Evolutionary conservation across 2,888 invertebrate genomes (phyloP).

Genomic region (Branchipolynoe longqiensis): DNA sequence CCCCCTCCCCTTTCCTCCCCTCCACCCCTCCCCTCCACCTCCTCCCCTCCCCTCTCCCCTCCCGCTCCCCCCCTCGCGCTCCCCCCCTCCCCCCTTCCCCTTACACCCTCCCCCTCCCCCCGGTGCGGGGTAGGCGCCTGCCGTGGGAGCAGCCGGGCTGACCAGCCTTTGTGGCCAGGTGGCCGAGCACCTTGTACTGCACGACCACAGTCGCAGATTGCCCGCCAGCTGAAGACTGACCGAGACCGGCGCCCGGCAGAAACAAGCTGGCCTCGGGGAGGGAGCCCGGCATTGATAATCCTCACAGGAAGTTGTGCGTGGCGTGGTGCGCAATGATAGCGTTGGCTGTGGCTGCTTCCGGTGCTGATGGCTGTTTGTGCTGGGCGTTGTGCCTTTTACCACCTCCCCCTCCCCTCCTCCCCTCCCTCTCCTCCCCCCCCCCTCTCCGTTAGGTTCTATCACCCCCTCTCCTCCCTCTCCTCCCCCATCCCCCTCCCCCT

Average conservation of each 20-base stretch:
- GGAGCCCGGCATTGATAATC: too few species aligned
- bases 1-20: too few species aligned
- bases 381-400: too few species aligned
- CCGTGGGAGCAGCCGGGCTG: constrained; percentile 14
- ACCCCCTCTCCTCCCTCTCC: too few species aligned
- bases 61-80: background rate
- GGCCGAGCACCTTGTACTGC: background rate
- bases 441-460: too few species aligned
- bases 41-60: background rate
- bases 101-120: background rate
- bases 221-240: constrained; percentile 15
- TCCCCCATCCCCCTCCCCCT: too few species aligned
- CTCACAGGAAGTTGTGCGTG: too few species aligned
- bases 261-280: constrained; percentile 24
- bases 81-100: background rate
- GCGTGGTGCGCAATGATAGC: background rate
- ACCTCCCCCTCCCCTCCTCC: background rate
- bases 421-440: background rate
- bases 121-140: background rate
- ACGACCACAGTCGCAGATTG: constrained; percentile 37
- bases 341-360: constrained; percentile 7
- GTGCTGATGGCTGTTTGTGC: too few species aligned
- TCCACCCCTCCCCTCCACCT: too few species aligned
- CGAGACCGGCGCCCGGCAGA: too few species aligned
- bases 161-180: background rate